Percentiles rank a stretch among this genome's conserved stretches.
Conservation (phyloP, 2,888 invertebrate genomes). For the Malthinus flaveolus region DNA sequence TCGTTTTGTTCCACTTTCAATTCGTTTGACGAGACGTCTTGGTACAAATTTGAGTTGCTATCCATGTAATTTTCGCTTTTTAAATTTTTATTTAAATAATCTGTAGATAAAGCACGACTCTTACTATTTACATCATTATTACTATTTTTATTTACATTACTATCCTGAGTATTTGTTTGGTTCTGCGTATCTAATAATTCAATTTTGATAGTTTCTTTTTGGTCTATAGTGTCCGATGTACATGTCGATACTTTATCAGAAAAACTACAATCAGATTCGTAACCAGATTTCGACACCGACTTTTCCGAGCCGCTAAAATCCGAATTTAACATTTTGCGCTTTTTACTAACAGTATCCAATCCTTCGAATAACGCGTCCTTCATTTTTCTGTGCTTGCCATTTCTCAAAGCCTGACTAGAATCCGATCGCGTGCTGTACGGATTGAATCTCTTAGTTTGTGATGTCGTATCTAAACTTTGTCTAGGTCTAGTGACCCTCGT, state of each 20-base stretch:
- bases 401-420: constrained; percentile 63
- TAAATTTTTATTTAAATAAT: constrained; percentile 11
- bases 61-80: constrained; percentile 34
- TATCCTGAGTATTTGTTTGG: constrained; percentile 23
- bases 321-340: constrained; percentile 61
- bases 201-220: constrained; percentile 28
- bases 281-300: constrained; percentile 63
- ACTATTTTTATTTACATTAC: constrained; percentile 27
- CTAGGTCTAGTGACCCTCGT: constrained; percentile 42
- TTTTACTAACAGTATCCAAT: constrained; percentile 56
- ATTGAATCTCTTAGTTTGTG: constrained; percentile 46
- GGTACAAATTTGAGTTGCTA: constrained; percentile 49
- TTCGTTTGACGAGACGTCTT: constrained; percentile 10
- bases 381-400: constrained; percentile 68
- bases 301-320: constrained; percentile 64
- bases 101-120: constrained; percentile 30
- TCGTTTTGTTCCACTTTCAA: constrained; percentile 8
- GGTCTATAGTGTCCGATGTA: constrained; percentile 43
- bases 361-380: constrained; percentile 63
- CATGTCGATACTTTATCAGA: constrained; percentile 56
- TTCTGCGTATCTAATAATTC: constrained; percentile 18
- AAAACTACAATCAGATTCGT: constrained; percentile 67
- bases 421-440: constrained; percentile 67
- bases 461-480: constrained; percentile 41
- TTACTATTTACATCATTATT: constrained; percentile 21